These are phyloP conservation scores for Petrophora chlorosata DNA, from an alignment of 2,888 invertebrate genomes.

Conservation along the genomic window DNA sequence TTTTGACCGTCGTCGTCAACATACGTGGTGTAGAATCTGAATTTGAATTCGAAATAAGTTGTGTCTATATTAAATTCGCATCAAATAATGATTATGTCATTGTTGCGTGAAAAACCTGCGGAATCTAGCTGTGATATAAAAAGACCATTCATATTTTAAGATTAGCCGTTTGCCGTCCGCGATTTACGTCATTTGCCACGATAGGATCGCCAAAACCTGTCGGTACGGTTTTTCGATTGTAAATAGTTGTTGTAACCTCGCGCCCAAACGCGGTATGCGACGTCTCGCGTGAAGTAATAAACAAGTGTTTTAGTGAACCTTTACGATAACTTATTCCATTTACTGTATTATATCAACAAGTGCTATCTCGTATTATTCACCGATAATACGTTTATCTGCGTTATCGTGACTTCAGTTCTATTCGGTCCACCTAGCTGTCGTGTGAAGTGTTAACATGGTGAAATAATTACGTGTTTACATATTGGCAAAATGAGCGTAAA, in stretches of 20 bases:
- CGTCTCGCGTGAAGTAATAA: slow-evolving; percentile 46
- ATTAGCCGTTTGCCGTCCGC: slow-evolving; percentile 51
- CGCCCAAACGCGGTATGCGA: slow-evolving; percentile 55
- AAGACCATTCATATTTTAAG: slow-evolving; percentile 41
- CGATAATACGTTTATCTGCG: slow-evolving; percentile 61
- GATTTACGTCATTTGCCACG: slow-evolving; percentile 68
- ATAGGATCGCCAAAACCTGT: slow-evolving; percentile 69
- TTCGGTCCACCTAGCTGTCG: slow-evolving; percentile 43
- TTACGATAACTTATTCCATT: slow-evolving; percentile 30
- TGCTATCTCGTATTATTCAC: slow-evolving; percentile 58
- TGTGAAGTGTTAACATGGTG: slow-evolving; percentile 50
- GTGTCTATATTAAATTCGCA: slow-evolving; percentile 23
- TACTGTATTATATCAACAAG: slow-evolving; percentile 50
- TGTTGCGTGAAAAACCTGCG: slow-evolving; percentile 17
- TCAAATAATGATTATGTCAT: slow-evolving; percentile 34
- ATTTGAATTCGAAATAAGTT: slow-evolving; percentile 22
- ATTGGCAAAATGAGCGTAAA: slow-evolving; percentile 50
- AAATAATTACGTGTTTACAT: slow-evolving; percentile 33
- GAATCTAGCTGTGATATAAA: slow-evolving; percentile 31
- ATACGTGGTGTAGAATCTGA: slow-evolving; percentile 46
- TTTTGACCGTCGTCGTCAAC: slow-evolving; percentile 57
- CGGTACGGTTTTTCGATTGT: slow-evolving; percentile 69
- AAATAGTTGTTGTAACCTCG: slow-evolving; percentile 68
- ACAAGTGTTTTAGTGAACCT: slow-evolving; percentile 39
- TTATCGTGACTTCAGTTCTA: slow-evolving; percentile 55